phyloP scores from a whole-genome alignment of 30 jellyfish, hydroid and myxozoan species.

The Cassiopea xamachana region DNA sequence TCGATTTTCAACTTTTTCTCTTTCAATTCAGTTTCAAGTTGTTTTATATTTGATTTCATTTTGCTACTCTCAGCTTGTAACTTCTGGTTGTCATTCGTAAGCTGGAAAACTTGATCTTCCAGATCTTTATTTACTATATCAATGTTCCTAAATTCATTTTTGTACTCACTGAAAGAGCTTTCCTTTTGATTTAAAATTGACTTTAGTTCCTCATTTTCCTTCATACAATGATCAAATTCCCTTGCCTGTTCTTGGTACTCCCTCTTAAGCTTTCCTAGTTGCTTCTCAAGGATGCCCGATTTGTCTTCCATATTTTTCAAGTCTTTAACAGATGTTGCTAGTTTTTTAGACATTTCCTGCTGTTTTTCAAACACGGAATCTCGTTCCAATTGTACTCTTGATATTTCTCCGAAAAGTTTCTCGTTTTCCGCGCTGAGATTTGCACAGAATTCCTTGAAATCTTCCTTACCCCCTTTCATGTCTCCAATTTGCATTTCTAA shows the following conservation, averaged over 20 bases:
- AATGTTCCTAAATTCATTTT: slow-evolving; percentile 71
- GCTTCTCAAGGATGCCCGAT: slow-evolving; percentile 59
- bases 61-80: slow-evolving; percentile 66
- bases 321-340: slow-evolving; percentile 40
- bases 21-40: slow-evolving; percentile 56
- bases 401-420: slow-evolving; percentile 60
- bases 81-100: slow-evolving; percentile 80
- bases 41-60: slow-evolving; percentile 42
- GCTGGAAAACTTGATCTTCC: slow-evolving; percentile 92
- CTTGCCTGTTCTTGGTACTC: slow-evolving; percentile 89
- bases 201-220: slow-evolving; percentile 89
- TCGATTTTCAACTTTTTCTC: slow-evolving; percentile 44
- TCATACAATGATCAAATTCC: slow-evolving; percentile 63
- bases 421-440: slow-evolving; percentile 85
- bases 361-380: slow-evolving; percentile 71
- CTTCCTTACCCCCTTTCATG: slow-evolving; percentile 86
- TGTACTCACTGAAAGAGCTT: slow-evolving; percentile 72
- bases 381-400: slow-evolving; percentile 73
- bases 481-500: slow-evolving; percentile 70
- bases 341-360: slow-evolving; percentile 69
- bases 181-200: slow-evolving; percentile 68
- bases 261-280: slow-evolving; percentile 57
- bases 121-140: slow-evolving; percentile 87
- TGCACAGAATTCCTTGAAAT: slow-evolving; percentile 74
- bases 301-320: slow-evolving; percentile 67